These are phyloP conservation scores for Aphaenogaster ashmeadi DNA, from an alignment of 1,140 invertebrate genomes.

Conservation along the genomic window DNA sequence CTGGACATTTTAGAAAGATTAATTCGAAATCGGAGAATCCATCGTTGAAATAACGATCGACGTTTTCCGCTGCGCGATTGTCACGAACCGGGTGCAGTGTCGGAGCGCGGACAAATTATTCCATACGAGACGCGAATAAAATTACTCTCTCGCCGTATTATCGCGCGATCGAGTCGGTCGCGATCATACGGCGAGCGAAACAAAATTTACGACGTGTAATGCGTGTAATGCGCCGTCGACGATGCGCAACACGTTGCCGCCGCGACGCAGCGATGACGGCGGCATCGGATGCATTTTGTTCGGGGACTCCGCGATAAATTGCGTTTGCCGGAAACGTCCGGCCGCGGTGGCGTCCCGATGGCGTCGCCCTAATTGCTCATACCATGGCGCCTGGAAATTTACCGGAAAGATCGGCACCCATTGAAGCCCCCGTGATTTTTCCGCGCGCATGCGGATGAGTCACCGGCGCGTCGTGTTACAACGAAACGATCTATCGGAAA, in stretches of 20 bases:
- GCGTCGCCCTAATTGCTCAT: constrained; percentile 59
- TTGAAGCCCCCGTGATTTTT: not conserved
- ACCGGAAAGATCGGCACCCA: constrained; percentile 47
- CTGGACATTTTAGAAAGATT: not conserved
- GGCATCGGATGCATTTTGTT: constrained; percentile 29
- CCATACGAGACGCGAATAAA: constrained; percentile 67
- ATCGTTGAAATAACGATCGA: not conserved
- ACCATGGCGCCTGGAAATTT: constrained; percentile 61
- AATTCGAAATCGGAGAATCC: not conserved
- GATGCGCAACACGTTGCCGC: not conserved
- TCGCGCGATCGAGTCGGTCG: constrained; percentile 51
- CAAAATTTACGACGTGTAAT: constrained; percentile 60
- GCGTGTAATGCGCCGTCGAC: constrained; percentile 39
- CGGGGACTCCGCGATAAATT: constrained; percentile 59
- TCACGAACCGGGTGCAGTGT: not conserved
- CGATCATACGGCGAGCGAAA: constrained; percentile 45
- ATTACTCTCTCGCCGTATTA: constrained; percentile 62
- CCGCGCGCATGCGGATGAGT: not conserved
- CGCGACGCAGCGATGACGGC: constrained; percentile 14
- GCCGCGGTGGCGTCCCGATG: constrained; percentile 16
- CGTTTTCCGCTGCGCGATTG: not conserved
- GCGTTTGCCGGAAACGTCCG: constrained; percentile 50
- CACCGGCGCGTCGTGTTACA: not conserved
- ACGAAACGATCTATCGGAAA: not conserved
- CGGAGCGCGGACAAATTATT: constrained; percentile 66